Conservation (phyloP, 2,888 invertebrate genomes). For the Uropetala carovei region DNA sequence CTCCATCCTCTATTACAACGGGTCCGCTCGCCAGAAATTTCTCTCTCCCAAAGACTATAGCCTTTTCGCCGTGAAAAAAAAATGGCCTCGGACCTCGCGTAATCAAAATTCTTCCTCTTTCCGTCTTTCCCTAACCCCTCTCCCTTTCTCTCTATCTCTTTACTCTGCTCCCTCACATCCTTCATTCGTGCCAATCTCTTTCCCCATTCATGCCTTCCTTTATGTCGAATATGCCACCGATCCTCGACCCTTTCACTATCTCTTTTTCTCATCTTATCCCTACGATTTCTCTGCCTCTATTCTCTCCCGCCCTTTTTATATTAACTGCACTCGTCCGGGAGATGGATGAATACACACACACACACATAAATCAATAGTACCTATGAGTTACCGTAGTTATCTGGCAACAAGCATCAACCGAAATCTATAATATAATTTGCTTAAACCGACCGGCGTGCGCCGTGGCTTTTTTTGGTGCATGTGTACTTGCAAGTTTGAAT, state of each 20-base stretch:
- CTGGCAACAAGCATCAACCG: too few species aligned
- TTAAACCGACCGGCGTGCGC: too few species aligned
- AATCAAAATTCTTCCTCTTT: constrained; percentile 37
- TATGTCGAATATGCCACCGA: not conserved
- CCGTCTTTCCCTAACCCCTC: constrained; percentile 37
- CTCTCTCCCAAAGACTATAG: not conserved
- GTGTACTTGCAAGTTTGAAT: too few species aligned
- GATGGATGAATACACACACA: not conserved
- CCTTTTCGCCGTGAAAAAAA: not conserved
- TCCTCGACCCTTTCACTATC: not conserved
- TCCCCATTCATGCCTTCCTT: not conserved
- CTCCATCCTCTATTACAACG: not conserved
- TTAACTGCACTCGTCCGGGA: not conserved
- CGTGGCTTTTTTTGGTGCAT: too few species aligned
- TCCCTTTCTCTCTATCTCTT: not conserved
- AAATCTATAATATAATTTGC: too few species aligned
- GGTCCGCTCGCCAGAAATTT: too few species aligned
- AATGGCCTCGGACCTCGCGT: not conserved
- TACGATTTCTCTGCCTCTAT: not conserved
- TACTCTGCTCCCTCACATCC: not conserved
- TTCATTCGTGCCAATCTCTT: constrained; percentile 21
- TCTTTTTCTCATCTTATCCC: not conserved
- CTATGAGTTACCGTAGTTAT: too few species aligned
- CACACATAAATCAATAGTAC: not conserved
- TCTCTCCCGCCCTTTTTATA: not conserved